Conservation (phyloP, 2,797 vertebrate genomes). For the Tinamus major region DNA sequence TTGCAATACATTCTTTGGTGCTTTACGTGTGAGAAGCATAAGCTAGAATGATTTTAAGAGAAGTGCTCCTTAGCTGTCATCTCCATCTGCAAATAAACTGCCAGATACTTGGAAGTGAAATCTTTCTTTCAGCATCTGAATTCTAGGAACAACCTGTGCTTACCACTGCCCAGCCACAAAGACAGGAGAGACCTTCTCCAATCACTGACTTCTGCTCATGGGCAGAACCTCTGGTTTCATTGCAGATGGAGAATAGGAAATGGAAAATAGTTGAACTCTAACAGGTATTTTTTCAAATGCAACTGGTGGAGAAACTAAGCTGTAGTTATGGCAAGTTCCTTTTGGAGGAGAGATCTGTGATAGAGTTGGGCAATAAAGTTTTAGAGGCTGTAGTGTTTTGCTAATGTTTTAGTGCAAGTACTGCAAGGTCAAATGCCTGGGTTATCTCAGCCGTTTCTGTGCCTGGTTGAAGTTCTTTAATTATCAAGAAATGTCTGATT, state of each 20-base stretch:
- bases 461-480: constrained; percentile 15
- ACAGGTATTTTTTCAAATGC: constrained; percentile 28
- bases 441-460: not conserved
- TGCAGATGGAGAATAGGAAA: constrained; percentile 17
- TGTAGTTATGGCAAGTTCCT: not conserved
- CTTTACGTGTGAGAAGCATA: not conserved
- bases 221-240: not conserved
- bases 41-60: not conserved
- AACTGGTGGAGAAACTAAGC: constrained; percentile 29
- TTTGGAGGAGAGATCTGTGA: not conserved
- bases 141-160: not conserved
- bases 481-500: constrained; percentile 16
- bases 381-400: not conserved
- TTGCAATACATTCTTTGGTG: fast-evolving
- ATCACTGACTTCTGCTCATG: not conserved
- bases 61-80: not conserved
- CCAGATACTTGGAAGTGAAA: not conserved
- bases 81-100: not conserved
- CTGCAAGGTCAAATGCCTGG: not conserved
- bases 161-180: constrained; percentile 5
- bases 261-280: constrained; percentile 16
- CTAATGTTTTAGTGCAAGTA: not conserved
- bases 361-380: not conserved
- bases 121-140: not conserved
- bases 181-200: not conserved